Conservation (phyloP, 2,888 invertebrate genomes). For the Drosophila tanythrix region DNA sequence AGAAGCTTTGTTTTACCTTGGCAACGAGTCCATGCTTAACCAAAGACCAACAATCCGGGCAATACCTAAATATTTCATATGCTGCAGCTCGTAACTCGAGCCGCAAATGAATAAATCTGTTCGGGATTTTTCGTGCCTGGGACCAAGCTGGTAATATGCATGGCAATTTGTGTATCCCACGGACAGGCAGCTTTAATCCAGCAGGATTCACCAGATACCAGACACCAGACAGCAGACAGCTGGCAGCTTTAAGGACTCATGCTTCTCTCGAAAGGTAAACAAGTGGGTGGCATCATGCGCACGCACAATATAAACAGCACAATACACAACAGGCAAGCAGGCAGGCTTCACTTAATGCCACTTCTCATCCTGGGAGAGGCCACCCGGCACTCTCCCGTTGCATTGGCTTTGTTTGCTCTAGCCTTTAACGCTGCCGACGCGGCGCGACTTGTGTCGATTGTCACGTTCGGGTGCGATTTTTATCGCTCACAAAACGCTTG, state of each 20-base stretch:
- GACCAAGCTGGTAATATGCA: slow-evolving; percentile 10
- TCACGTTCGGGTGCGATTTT: slow-evolving; percentile 72
- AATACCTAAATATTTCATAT: slow-evolving; percentile 65
- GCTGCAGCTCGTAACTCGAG: slow-evolving; percentile 53
- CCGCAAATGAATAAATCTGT: slow-evolving; percentile 65
- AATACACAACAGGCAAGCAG: background rate
- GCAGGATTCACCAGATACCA: slow-evolving; percentile 8
- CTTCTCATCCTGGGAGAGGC: slow-evolving; percentile 10
- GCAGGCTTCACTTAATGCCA: slow-evolving; percentile 34
- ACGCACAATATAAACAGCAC: slow-evolving; percentile 26
- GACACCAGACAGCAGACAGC: slow-evolving; percentile 14
- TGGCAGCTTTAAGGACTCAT: slow-evolving; percentile 31
- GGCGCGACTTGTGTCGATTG: slow-evolving; percentile 59
- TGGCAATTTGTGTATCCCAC: slow-evolving; percentile 29
- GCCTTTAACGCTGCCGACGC: slow-evolving; percentile 49
- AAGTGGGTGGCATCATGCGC: slow-evolving; percentile 25
- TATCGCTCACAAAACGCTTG: slow-evolving; percentile 60
- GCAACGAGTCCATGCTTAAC: slow-evolving; percentile 5
- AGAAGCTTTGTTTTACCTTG: slow-evolving; percentile 20
- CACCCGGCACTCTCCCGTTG: background rate
- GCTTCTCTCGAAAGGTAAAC: slow-evolving; percentile 38
- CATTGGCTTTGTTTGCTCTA: slow-evolving; percentile 56
- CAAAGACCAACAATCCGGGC: slow-evolving; percentile 10
- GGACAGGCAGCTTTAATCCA: slow-evolving; percentile 35
- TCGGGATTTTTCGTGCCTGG: slow-evolving; percentile 43